Evolutionary conservation across 2,888 invertebrate genomes (phyloP).

Genomic region (Pterostichus madidus): DNA sequence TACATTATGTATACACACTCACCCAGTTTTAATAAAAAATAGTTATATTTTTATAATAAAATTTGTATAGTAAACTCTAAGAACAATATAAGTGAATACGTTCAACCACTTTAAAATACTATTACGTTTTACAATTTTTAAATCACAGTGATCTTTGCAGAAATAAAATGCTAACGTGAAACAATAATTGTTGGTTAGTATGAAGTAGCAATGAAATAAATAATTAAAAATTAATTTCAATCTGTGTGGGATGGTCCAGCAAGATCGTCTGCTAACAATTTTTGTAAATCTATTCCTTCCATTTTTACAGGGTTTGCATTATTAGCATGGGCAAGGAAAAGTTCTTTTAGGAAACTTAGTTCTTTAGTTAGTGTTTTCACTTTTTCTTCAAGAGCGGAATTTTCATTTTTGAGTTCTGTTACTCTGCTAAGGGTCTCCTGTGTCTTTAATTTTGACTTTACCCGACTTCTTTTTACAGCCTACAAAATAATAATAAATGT

Average conservation of each 20-base stretch:
- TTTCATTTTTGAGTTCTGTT: slow-evolving; percentile 87
- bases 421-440: slow-evolving; percentile 88
- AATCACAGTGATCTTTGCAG: slow-evolving; percentile 35
- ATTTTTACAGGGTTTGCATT: slow-evolving; percentile 80
- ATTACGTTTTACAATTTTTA: not conserved
- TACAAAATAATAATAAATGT: slow-evolving; percentile 74
- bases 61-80: slow-evolving; percentile 13
- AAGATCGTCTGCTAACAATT: slow-evolving; percentile 79
- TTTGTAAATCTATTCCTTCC: slow-evolving; percentile 80
- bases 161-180: slow-evolving; percentile 46
- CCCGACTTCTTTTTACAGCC: slow-evolving; percentile 91
- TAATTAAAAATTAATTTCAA: slow-evolving; percentile 13
- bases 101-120: slow-evolving; percentile 33
- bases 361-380: slow-evolving; percentile 90
- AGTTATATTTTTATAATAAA: slow-evolving; percentile 47
- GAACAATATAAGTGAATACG: slow-evolving; percentile 30
- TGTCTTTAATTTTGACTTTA: slow-evolving; percentile 87
- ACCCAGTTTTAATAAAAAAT: slow-evolving; percentile 49
- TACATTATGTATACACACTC: slow-evolving; percentile 34
- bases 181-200: slow-evolving; percentile 5
- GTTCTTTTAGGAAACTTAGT: slow-evolving; percentile 88
- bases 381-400: slow-evolving; percentile 88
- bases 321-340: slow-evolving; percentile 90
- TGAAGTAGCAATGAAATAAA: slow-evolving; percentile 19
- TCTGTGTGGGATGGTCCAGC: slow-evolving; percentile 11